A percentile compares a stretch with the other conserved stretches of the same genome.
Evolutionary conservation across 2,113 vertebrate genomes (phyloP).

Genomic region (Copsychus sechellarum): DNA sequence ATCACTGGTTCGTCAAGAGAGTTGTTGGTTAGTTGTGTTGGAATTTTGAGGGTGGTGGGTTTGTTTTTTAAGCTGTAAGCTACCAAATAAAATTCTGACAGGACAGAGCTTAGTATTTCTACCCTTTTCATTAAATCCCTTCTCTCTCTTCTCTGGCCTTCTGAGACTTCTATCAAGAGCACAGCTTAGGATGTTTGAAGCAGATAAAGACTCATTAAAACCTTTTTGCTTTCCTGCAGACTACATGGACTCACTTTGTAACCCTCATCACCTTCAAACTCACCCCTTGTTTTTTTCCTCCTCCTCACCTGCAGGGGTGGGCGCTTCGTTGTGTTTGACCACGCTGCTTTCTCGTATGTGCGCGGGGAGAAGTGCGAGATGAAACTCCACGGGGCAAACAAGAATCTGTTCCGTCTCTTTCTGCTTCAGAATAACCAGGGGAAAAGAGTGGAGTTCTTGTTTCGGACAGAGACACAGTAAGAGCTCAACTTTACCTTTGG

Average conservation of each 20-base stretch:
- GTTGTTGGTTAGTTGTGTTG: background rate
- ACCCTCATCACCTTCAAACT: background rate
- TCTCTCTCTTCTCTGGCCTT: background rate
- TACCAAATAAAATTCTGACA: background rate
- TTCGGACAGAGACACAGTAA: constrained; percentile 91
- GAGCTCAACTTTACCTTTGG: constrained; percentile 22
- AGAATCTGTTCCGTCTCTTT: constrained; percentile 90
- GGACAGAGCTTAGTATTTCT: background rate
- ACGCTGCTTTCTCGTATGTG: constrained; percentile 83
- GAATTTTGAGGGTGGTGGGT: background rate
- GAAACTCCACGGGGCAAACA: constrained; percentile 90
- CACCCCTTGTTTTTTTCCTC: background rate
- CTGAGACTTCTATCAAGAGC: background rate
- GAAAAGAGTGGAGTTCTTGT: constrained; percentile 78
- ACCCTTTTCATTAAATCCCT: background rate
- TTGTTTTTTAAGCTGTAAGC: background rate
- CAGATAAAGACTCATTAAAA: background rate
- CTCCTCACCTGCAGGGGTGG: constrained; percentile 75
- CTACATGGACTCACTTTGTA: background rate
- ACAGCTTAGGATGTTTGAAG: background rate
- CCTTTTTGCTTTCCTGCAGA: background rate
- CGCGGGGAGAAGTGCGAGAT: constrained; percentile 89
- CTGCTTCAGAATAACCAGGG: constrained; percentile 73
- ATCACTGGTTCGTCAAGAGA: background rate
- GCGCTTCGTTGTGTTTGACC: constrained; percentile 89